Evolutionary conservation across 1,140 invertebrate species (phyloP).

Genomic region (Druon quercuslanigerum): DNA sequence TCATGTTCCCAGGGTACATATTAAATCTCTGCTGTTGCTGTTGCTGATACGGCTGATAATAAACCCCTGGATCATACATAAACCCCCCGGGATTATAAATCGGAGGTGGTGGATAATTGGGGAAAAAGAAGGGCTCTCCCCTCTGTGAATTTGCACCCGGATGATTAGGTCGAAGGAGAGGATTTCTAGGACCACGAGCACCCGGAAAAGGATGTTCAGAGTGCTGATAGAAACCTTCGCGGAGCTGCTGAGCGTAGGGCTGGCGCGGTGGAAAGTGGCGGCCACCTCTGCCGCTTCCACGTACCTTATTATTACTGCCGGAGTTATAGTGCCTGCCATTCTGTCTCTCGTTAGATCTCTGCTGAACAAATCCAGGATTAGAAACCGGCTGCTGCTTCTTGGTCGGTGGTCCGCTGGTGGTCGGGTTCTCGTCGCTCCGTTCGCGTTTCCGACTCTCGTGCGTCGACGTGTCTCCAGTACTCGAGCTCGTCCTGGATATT

Average conservation of each 20-base stretch:
- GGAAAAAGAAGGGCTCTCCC: slow-evolving; percentile 52
- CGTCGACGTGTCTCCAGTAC: slow-evolving; percentile 41
- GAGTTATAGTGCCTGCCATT: slow-evolving; percentile 70
- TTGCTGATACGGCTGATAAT: slow-evolving; percentile 58
- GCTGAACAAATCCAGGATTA: slow-evolving; percentile 41
- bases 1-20: slow-evolving; percentile 62
- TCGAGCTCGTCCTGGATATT: slow-evolving; percentile 61
- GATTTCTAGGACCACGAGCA: slow-evolving; percentile 38
- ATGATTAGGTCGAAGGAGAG: slow-evolving; percentile 45
- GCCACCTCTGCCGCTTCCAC: slow-evolving; percentile 70
- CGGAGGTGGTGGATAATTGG: slow-evolving; percentile 60
- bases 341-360: slow-evolving; percentile 62
- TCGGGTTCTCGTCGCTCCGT: slow-evolving; percentile 47
- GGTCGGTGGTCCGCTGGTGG: slow-evolving; percentile 34
- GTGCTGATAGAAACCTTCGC: slow-evolving; percentile 52
- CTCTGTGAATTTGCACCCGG: slow-evolving; percentile 35
- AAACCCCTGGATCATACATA: slow-evolving; percentile 63
- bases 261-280: slow-evolving; percentile 53
- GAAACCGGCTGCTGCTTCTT: slow-evolving; percentile 54
- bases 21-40: slow-evolving; percentile 55
- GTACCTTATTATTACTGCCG: slow-evolving; percentile 77
- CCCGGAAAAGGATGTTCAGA: slow-evolving; percentile 10
- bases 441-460: slow-evolving; percentile 61
- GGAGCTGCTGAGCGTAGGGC: slow-evolving; percentile 53
- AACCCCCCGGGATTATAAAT: slow-evolving; percentile 51